Evolutionary conservation across 2,797 vertebrate genomes (phyloP).

Genomic region (Anas acuta): DNA sequence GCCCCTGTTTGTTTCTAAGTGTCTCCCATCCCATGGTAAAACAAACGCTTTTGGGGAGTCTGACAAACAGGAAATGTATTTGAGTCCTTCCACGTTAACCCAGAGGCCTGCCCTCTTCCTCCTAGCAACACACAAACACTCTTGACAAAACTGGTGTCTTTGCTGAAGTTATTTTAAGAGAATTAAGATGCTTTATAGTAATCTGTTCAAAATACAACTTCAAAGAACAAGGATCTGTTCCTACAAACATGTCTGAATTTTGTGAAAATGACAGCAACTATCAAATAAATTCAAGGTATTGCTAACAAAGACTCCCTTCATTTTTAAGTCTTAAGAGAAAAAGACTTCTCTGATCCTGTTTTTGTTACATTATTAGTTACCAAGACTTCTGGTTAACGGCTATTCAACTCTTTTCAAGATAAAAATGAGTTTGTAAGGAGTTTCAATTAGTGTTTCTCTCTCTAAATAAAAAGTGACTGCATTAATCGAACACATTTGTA

Average conservation of each 20-base stretch:
- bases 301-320: background rate
- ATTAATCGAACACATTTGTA: background rate
- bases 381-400: background rate
- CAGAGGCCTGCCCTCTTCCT: background rate
- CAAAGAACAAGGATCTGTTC: background rate
- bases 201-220: background rate
- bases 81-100: background rate
- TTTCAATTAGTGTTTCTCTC: background rate
- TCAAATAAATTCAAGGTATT: background rate
- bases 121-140: background rate
- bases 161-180: background rate
- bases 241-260: background rate
- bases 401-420: background rate
- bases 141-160: background rate
- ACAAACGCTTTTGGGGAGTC: background rate
- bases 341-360: fast-evolving
- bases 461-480: background rate
- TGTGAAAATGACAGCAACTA: background rate
- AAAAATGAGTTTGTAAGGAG: background rate
- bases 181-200: background rate
- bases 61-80: background rate
- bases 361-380: background rate
- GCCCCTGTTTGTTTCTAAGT: background rate
- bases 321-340: background rate
- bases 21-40: background rate